A percentile compares a stretch with the other conserved stretches of the same genome.
phyloP scores from a whole-genome alignment of 2,888 invertebrate genomes.

The Sepiola atlantica region DNA sequence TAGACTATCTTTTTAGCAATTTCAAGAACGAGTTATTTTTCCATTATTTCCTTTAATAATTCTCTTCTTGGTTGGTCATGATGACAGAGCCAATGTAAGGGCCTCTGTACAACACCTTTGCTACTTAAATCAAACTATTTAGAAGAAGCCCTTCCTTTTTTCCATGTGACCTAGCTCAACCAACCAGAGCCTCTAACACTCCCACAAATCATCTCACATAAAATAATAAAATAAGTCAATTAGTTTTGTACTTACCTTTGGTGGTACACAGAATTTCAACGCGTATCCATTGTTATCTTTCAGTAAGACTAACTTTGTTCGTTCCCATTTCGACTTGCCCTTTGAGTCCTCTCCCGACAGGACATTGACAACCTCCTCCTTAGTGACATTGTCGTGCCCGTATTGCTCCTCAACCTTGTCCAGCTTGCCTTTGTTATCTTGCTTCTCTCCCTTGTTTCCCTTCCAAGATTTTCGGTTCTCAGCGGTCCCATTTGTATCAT shows the following conservation, averaged over 20 bases:
- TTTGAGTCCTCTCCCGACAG: conserved; percentile 87
- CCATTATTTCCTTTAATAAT: too few species aligned
- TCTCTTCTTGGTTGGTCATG: too few species aligned
- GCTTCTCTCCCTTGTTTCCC: conserved; percentile 57
- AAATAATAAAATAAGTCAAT: not conserved
- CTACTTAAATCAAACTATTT: too few species aligned
- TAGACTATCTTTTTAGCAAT: too few species aligned
- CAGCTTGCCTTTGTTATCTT: conserved; percentile 58
- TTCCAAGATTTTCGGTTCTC: conserved; percentile 58
- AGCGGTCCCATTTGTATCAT: conserved; percentile 83
- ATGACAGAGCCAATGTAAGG: too few species aligned
- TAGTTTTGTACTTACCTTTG: conserved; percentile 79
- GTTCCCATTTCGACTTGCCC: conserved; percentile 93
- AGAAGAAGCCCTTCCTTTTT: too few species aligned
- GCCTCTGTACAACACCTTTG: too few species aligned
- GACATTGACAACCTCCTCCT: conserved; percentile 94
- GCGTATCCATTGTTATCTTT: conserved; percentile 93
- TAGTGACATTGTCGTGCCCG: conserved; percentile 73
- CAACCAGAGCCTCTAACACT: too few species aligned
- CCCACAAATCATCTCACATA: not conserved
- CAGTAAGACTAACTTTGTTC: conserved; percentile 90
- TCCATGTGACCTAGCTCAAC: too few species aligned
- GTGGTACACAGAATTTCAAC: conserved; percentile 96
- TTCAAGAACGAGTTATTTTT: too few species aligned
- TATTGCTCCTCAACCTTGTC: conserved; percentile 55